Percentiles rank a stretch among this genome's conserved stretches.
Conservation (phyloP, 2,113 vertebrate genomes). For the Oncorhynchus masou region DNA sequence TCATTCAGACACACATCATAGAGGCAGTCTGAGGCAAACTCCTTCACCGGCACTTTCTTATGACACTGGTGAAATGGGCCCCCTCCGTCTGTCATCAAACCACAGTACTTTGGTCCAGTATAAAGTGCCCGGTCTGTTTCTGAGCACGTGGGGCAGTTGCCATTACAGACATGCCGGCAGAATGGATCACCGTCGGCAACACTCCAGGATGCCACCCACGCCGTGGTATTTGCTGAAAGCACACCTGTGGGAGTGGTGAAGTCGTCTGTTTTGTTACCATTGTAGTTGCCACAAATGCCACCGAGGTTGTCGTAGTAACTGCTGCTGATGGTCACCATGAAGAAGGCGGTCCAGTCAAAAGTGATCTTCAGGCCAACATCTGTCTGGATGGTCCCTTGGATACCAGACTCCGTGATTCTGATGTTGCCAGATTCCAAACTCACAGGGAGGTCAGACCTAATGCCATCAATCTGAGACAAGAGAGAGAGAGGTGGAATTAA, state of each 20-base stretch:
- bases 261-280: conserved; percentile 57
- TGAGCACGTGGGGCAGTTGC: conserved; percentile 66
- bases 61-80: conserved; percentile 76
- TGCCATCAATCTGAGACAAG: too few relatives aligned
- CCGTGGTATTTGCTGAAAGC: conserved; percentile 13
- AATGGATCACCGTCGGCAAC: background rate
- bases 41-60: conserved; percentile 21
- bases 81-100: conserved; percentile 45
- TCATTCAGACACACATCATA: conserved; percentile 68
- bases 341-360: conserved; percentile 73
- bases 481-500: conserved; percentile 28
- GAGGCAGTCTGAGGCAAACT: conserved; percentile 71
- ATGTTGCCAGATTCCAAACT: too few relatives aligned
- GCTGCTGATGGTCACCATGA: conserved; percentile 69
- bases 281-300: conserved; percentile 80
- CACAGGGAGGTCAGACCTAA: too few relatives aligned
- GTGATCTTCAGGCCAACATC: conserved; percentile 73
- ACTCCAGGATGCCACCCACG: conserved; percentile 72
- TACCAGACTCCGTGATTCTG: too few relatives aligned
- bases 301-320: conserved; percentile 65
- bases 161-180: conserved; percentile 73
- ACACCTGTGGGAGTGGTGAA: conserved; percentile 4
- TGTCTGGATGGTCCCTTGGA: background rate
- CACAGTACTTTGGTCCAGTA: conserved; percentile 62
- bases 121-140: conserved; percentile 15